Conservation (phyloP, 2,113 vertebrate genomes). For the Neodon shergylaensis region DNA sequence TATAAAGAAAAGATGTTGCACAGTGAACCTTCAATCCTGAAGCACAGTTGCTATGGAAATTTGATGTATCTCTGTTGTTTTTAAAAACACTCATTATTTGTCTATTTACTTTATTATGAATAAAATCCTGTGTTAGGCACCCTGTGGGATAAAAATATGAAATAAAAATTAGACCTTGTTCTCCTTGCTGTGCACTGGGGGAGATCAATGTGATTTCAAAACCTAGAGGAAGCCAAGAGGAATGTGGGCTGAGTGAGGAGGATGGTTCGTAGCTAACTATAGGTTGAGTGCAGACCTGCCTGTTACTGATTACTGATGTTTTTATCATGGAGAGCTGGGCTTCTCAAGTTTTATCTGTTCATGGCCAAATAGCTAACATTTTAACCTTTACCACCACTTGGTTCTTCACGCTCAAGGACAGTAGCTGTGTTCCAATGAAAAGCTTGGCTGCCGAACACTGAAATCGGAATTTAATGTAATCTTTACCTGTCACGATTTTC, state of each 20-base stretch:
- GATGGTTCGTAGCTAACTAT: not conserved
- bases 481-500: not conserved
- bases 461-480: constrained; percentile 33
- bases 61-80: constrained; percentile 29
- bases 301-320: constrained; percentile 9
- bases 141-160: constrained; percentile 8
- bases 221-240: not conserved
- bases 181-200: not conserved
- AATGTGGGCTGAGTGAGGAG: not conserved
- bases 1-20: constrained; percentile 55
- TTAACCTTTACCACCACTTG: constrained; percentile 31
- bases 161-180: not conserved
- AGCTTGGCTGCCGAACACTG: not conserved
- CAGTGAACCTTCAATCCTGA: constrained; percentile 31
- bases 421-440: not conserved
- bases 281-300: not conserved
- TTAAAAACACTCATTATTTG: constrained; percentile 45
- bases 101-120: constrained; percentile 12
- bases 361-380: constrained; percentile 2
- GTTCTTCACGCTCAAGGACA: constrained; percentile 13
- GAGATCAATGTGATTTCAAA: not conserved
- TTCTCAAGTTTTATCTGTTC: not conserved
- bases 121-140: constrained; percentile 56
- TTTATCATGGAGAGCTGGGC: not conserved
- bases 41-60: constrained; percentile 70